These are phyloP conservation scores for Asteroscopus sphinx DNA, from an alignment of 2,888 invertebrate species.

Conservation along the genomic window DNA sequence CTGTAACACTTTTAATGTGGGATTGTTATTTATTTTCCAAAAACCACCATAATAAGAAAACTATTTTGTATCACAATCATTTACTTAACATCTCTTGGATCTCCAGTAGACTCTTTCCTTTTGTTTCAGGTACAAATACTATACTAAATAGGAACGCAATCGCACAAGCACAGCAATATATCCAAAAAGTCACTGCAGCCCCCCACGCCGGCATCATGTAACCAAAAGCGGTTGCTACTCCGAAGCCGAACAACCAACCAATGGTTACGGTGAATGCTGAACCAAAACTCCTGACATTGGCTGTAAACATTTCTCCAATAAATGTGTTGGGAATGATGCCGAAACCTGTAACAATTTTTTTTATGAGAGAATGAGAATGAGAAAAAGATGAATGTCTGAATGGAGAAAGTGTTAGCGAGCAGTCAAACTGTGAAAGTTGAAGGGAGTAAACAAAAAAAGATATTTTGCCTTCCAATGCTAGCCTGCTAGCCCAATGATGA, in stretches of 20 bases:
- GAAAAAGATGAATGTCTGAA: not conserved
- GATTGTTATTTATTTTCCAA: no score
- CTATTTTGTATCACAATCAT: conserved; percentile 32
- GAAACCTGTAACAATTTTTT: conserved; percentile 68
- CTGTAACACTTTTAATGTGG: no score
- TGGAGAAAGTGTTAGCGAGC: no score
- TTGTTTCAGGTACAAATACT: conserved; percentile 67
- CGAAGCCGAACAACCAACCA: conserved; percentile 69
- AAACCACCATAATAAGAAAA: conserved; percentile 8
- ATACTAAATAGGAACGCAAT: conserved; percentile 57
- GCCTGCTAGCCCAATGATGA: no score
- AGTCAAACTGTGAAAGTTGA: not conserved
- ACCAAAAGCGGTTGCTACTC: conserved; percentile 63
- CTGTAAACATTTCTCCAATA: conserved; percentile 69
- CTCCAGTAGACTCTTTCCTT: conserved; percentile 63
- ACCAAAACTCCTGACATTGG: conserved; percentile 65
- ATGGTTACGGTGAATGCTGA: conserved; percentile 68
- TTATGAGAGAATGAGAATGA: not conserved
- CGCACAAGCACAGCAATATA: conserved; percentile 53
- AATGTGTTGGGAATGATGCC: conserved; percentile 69
- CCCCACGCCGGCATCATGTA: conserved; percentile 61
- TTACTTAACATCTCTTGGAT: conserved; percentile 60
- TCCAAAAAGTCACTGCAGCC: conserved; percentile 60
- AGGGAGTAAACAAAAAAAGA: no score
- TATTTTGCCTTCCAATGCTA: no score